Evolutionary conservation across 2,113 vertebrate genomes (phyloP).

Genomic region (Apodemus sylvaticus): DNA sequence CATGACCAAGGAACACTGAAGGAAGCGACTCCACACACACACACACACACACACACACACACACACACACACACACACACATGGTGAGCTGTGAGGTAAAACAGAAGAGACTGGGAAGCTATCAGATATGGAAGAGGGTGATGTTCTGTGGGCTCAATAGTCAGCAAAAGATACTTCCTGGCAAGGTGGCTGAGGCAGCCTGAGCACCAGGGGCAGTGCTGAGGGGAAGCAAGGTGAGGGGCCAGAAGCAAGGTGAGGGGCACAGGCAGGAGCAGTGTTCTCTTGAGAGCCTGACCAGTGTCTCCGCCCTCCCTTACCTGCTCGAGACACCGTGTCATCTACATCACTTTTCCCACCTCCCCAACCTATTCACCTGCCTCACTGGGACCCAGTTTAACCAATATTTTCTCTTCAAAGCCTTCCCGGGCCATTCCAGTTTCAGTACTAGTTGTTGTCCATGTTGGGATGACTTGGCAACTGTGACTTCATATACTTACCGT

Average conservation of each 20-base stretch:
- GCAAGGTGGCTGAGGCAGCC: background rate
- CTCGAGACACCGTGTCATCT: background rate
- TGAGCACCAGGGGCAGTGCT: background rate
- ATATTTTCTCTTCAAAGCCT: background rate
- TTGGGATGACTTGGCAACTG: background rate
- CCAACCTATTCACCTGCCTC: background rate
- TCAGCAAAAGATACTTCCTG: background rate
- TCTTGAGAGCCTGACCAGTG: background rate
- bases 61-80: background rate
- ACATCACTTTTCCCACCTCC: background rate
- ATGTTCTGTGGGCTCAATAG: background rate
- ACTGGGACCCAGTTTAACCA: background rate
- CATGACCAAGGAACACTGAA: background rate
- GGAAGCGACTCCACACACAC: background rate
- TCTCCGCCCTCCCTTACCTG: background rate
- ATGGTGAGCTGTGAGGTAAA: background rate
- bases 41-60: too few species aligned
- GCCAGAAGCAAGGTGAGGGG: background rate
- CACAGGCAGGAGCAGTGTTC: background rate
- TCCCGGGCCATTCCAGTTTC: background rate
- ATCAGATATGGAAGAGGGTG: background rate
- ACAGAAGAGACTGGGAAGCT: constrained; percentile 7
- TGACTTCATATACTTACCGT: background rate
- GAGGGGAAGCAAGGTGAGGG: too few species aligned
- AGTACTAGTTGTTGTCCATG: background rate